Conservation (phyloP, 1,140 invertebrate genomes). For the Pseudoatta argentina region DNA sequence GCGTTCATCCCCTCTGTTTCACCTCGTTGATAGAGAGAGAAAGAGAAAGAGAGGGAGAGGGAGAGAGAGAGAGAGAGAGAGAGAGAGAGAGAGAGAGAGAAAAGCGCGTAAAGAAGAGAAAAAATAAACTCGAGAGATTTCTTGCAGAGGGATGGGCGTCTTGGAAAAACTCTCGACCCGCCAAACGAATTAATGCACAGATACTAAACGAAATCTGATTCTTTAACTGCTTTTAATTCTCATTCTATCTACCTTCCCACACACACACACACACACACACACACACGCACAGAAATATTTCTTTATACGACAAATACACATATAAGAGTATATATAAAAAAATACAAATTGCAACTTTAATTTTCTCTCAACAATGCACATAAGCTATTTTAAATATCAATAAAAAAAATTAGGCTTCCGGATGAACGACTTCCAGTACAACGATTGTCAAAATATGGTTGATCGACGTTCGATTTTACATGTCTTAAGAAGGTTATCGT, state of each 20-base stretch:
- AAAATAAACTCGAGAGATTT: slow-evolving; percentile 84
- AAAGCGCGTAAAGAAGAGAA: slow-evolving; percentile 47
- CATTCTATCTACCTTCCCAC: not conserved
- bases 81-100: too few relatives aligned
- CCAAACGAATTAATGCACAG: slow-evolving; percentile 50
- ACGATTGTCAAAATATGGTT: not conserved
- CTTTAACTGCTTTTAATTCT: not conserved
- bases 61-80: too few relatives aligned
- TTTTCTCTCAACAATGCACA: not conserved
- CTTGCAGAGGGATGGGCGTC: slow-evolving; percentile 66
- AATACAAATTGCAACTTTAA: not conserved
- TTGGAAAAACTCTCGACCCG: slow-evolving; percentile 42
- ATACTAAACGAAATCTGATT: slow-evolving; percentile 35
- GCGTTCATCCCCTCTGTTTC: slow-evolving; percentile 3
- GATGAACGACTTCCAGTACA: not conserved
- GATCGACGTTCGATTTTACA: not conserved
- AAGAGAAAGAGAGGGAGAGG: too few relatives aligned
- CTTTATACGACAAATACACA: not conserved
- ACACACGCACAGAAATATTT: too few relatives aligned
- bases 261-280: too few relatives aligned
- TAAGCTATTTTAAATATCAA: not conserved
- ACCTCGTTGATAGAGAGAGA: slow-evolving; percentile 38
- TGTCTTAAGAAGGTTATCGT: slow-evolving; percentile 14
- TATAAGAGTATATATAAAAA: not conserved
- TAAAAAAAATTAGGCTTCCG: not conserved